Conservation (phyloP, 2,888 invertebrate genomes). For the Bruchidius siliquastri region DNA sequence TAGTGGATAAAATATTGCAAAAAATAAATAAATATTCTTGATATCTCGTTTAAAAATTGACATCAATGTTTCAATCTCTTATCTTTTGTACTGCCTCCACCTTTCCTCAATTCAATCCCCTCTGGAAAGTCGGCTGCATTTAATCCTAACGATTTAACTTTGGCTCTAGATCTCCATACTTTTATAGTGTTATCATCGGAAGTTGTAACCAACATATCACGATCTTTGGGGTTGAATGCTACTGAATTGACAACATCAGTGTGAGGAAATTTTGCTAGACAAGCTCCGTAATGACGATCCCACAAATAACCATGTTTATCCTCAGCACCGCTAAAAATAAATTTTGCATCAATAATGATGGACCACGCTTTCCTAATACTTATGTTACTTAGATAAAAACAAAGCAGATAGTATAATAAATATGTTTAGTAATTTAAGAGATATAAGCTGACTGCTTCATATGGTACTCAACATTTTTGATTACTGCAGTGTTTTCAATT, state of each 20-base stretch:
- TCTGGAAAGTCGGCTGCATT: conserved; percentile 42
- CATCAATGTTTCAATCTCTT: neutral
- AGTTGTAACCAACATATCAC: conserved; percentile 76
- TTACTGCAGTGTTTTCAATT: no score
- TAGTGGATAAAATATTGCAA: neutral
- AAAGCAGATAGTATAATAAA: no score
- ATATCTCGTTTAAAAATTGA: no score
- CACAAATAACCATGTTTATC: conserved; percentile 78
- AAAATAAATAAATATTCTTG: neutral
- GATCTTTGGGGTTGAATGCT: conserved; percentile 76
- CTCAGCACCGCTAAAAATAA: conserved; percentile 68
- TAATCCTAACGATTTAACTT: conserved; percentile 48
- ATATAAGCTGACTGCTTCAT: no score
- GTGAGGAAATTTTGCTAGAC: conserved; percentile 71
- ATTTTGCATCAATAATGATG: no score
- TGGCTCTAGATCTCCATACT: conserved; percentile 53
- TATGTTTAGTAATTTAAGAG: no score
- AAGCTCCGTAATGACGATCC: conserved; percentile 79
- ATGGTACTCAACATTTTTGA: no score
- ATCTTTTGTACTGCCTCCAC: neutral
- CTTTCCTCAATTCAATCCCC: conserved; percentile 47
- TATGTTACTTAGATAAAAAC: no score
- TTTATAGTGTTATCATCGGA: conserved; percentile 78
- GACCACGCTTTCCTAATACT: no score
- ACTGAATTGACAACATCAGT: conserved; percentile 79